Conservation (phyloP, 2,797 vertebrate species). For the Pseudochromis fuscus region DNA sequence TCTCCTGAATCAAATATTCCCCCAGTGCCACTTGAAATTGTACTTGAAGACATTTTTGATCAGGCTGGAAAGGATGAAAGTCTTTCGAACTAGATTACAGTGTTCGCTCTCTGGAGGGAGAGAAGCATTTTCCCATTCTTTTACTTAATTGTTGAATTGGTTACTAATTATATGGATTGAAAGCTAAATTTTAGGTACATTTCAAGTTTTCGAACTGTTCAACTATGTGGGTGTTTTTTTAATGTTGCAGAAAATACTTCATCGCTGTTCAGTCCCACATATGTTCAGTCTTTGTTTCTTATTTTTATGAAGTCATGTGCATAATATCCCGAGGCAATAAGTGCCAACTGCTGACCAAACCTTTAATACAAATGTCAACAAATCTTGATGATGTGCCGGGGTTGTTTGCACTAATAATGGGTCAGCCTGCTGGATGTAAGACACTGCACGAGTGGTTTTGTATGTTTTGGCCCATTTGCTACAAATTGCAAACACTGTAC, state of each 20-base stretch:
- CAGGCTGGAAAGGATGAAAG: background rate
- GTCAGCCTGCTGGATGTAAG: slow-evolving; percentile 26
- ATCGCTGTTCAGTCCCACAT: background rate
- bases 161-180: background rate
- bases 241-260: background rate
- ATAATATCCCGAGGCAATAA: slow-evolving; percentile 9
- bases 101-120: background rate
- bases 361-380: slow-evolving; percentile 34
- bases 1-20: background rate
- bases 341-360: slow-evolving; percentile 31
- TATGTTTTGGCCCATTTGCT: slow-evolving; percentile 50
- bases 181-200: background rate
- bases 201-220: background rate
- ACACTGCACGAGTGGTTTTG: slow-evolving; percentile 38
- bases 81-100: background rate
- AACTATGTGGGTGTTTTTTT: background rate
- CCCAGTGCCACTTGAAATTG: background rate
- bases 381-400: slow-evolving; percentile 5
- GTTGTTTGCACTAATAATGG: slow-evolving; percentile 28
- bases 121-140: background rate
- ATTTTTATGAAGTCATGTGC: slow-evolving; percentile 1
- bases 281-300: background rate
- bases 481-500: slow-evolving; percentile 44
- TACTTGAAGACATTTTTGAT: slow-evolving; percentile 5
- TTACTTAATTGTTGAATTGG: background rate